These are phyloP conservation scores for Alfaro cultratus DNA, from an alignment of 2,797 vertebrate genomes.

Conservation along the genomic window DNA sequence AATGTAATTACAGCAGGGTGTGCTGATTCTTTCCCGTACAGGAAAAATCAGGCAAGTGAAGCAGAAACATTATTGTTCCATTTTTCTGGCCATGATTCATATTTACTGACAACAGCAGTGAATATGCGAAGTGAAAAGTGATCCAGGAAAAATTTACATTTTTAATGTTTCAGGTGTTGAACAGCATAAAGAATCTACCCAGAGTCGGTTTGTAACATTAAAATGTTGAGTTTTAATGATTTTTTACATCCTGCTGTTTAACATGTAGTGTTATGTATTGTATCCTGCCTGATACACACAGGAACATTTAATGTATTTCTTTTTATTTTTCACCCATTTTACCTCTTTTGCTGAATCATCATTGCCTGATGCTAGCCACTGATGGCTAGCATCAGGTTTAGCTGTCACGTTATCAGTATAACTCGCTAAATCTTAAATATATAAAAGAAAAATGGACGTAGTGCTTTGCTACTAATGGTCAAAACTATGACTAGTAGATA, in stretches of 20 bases:
- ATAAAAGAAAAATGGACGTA: too few relatives aligned
- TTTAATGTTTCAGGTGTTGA: neutral
- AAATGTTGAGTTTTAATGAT: neutral
- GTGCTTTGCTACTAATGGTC: too few relatives aligned
- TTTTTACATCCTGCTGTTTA: neutral
- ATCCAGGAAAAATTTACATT: neutral
- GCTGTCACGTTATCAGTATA: too few relatives aligned
- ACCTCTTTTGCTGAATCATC: neutral
- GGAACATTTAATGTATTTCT: neutral
- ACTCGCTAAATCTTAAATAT: too few relatives aligned
- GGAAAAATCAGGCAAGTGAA: neutral
- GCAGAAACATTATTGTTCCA: neutral
- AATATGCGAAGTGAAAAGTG: neutral
- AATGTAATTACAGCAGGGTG: slow-evolving; percentile 3
- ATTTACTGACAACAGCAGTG: neutral
- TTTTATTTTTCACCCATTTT: neutral
- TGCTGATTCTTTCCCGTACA: slow-evolving; percentile 15
- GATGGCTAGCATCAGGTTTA: too few relatives aligned
- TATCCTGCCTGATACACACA: neutral
- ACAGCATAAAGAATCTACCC: neutral
- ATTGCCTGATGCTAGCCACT: neutral
- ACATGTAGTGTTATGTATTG: neutral
- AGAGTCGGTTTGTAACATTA: neutral
- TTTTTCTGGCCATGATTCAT: neutral
- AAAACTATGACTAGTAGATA: too few relatives aligned